These are phyloP conservation scores for Drosophila imparisetae DNA, from an alignment of 2,888 invertebrate genomes.

Conservation along the genomic window DNA sequence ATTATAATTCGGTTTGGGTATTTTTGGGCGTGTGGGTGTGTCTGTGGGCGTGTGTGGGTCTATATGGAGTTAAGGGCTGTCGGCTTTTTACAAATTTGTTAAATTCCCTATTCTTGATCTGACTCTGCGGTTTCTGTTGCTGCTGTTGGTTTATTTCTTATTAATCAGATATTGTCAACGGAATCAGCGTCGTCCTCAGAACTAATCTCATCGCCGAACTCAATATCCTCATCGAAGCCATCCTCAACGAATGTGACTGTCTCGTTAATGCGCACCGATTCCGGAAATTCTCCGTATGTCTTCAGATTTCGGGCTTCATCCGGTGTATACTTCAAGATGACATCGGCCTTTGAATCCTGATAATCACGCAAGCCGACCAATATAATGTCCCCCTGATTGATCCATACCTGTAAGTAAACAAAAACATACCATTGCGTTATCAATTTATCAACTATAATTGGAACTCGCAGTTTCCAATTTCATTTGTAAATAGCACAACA, in stretches of 20 bases:
- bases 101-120: constrained; percentile 70
- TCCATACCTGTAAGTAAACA: constrained; percentile 90
- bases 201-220: constrained; percentile 97
- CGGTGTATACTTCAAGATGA: constrained; percentile 99
- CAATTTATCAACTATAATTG: constrained; percentile 15
- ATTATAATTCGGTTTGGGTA: background rate
- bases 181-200: constrained; percentile 94
- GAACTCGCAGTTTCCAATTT: constrained; percentile 5
- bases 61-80: constrained; percentile 21
- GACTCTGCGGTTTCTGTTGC: constrained; percentile 50
- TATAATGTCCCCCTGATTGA: constrained; percentile 99
- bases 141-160: constrained; percentile 62
- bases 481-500: constrained; percentile 9
- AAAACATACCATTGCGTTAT: constrained; percentile 3
- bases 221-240: constrained; percentile 98
- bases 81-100: constrained; percentile 74
- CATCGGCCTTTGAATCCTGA: constrained; percentile 99
- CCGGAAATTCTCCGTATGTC: constrained; percentile 99
- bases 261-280: constrained; percentile 98
- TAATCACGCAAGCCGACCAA: constrained; percentile 98
- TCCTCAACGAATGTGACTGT: constrained; percentile 97
- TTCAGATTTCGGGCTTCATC: constrained; percentile 99
- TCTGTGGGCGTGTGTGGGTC: constrained; percentile 12
- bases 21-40: constrained; percentile 7
- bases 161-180: constrained; percentile 88